phyloP scores from a whole-genome alignment of 92 coral and sea anemone species.

The Porites divaricata region DNA sequence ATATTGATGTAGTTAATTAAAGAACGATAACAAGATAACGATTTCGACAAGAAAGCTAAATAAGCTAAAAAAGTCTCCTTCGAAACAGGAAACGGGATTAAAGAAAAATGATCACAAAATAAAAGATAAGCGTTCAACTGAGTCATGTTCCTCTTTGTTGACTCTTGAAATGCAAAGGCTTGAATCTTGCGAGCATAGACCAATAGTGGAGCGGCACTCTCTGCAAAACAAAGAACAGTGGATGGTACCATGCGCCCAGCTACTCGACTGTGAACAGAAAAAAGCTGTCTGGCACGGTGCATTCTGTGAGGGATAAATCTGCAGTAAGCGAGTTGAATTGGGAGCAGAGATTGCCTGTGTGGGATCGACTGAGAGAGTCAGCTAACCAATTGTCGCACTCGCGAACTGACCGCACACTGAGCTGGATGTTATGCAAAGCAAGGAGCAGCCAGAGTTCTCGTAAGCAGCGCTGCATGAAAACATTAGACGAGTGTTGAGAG shows the following conservation, averaged over 20 bases:
- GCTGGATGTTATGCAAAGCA: conserved; percentile 22
- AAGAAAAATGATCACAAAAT: conserved; percentile 46
- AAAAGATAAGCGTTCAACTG: conserved; percentile 43
- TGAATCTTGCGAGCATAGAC: conserved; percentile 37
- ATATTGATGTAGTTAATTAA: conserved; percentile 51
- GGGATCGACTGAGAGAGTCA: conserved; percentile 33
- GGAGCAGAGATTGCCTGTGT: too few relatives aligned
- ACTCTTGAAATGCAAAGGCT: conserved; percentile 60
- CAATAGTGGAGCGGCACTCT: conserved; percentile 7
- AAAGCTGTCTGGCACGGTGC: conserved; percentile 17
- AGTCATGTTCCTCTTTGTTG: conserved; percentile 67
- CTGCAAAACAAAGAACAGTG: neutral
- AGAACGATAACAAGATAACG: conserved; percentile 51
- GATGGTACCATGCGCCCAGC: neutral
- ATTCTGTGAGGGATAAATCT: neutral
- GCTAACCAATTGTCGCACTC: conserved; percentile 30
- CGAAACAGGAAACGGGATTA: conserved; percentile 56
- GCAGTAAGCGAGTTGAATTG: neutral
- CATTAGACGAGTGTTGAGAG: conserved; percentile 25
- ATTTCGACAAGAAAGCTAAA: conserved; percentile 36
- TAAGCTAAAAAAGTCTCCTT: conserved; percentile 41
- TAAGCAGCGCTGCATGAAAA: conserved; percentile 51
- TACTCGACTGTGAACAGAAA: conserved; percentile 11
- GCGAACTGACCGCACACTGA: conserved; percentile 30
- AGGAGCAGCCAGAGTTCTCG: conserved; percentile 41